Base-by-base conservation (phyloP, 2,888 invertebrate genomes). In the Drosophila subsilvestris region DNA sequence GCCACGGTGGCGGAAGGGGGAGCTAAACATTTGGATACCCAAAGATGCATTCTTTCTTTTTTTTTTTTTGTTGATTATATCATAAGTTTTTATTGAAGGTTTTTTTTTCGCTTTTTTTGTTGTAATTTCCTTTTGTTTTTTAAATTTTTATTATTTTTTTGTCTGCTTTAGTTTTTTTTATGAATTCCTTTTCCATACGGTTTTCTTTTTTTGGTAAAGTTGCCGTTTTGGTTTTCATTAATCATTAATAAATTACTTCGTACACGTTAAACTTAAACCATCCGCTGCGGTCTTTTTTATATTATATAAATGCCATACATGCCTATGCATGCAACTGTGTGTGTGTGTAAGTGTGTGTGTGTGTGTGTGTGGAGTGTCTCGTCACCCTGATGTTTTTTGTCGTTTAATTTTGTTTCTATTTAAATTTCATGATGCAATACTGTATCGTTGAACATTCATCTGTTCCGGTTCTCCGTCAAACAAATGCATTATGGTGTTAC, bases 1-100 rank as follows among this genome's bases (percentile, higher is more conserved):
- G n/a, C n/a, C 37, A 7, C 37, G n/a, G 37, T 2, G 14, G 6
- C 37, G 37, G 37, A 7, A 5, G 0, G 14, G 14, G 37, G 37
- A 37, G 14, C n/a, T 37, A 12, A 37, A 37, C 37, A 37, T n/a
- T 37, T 37, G 37, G 14, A 14, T 37, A n/a, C n/a, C 37, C 37
- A 37, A 37, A 37, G 5, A 63, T 12, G 6, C 14, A 14, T 42
- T 49, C 66, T 62, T 49, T 62, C 61, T 37, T 12, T 2, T 12
- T 56, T 61, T 55, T 78, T 75, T 78, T 79, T 80, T 80, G 63
- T 86, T 86, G 88, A 78, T 83, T 87, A 80, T 86, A 84, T 88
- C 91, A 90, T 91, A 91, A 89, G 88, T 90, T 89, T 83, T 88
- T 91, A 91, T 90, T 91, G 89, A 90, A 88, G 89, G 89, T 82